These are phyloP conservation scores for Arothron firmamentum DNA, from an alignment of 2,113 vertebrate species.

Conservation along the genomic window DNA sequence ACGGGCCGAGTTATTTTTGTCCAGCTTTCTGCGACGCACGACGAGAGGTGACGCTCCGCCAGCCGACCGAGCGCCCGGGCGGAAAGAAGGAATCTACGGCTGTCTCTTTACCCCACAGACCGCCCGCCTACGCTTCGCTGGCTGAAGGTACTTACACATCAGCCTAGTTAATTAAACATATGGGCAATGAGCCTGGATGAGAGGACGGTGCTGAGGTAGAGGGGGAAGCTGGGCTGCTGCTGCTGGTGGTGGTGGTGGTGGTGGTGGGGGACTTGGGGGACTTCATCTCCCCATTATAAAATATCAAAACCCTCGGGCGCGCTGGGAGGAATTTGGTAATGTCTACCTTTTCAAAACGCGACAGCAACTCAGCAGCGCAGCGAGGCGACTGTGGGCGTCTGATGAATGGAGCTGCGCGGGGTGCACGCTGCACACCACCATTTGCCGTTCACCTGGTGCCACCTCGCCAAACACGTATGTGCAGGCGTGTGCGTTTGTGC, in stretches of 20 bases:
- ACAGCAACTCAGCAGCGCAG: conserved; percentile 50
- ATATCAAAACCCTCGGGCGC: conserved; percentile 21
- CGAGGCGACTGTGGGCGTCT: conserved; percentile 4
- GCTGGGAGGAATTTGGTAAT: conserved; percentile 11
- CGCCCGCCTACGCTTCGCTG: conserved; percentile 61
- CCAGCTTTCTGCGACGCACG: conserved; percentile 17
- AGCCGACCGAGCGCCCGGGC: conserved; percentile 30
- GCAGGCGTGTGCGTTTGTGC: not conserved
- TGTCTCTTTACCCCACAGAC: conserved; percentile 54
- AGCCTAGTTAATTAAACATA: conserved; percentile 71
- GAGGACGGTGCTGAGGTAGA: conserved; percentile 8
- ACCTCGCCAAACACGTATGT: conserved; percentile 32
- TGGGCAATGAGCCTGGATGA: conserved; percentile 43
- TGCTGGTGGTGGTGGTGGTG: not conserved
- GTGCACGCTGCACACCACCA: conserved; percentile 30
- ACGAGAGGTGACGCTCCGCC: conserved; percentile 30
- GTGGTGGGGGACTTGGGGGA: conserved; percentile 30
- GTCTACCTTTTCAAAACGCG: conserved; percentile 8
- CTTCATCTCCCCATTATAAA: conserved; percentile 52
- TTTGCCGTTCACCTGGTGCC: conserved; percentile 48
- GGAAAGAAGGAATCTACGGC: conserved; percentile 44
- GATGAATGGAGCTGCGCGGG: conserved; percentile 12
- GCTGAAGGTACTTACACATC: conserved; percentile 69
- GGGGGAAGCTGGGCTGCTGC: not conserved
- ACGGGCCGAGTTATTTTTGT: conserved; percentile 42